These are phyloP conservation scores for Pygocentrus nattereri DNA, from an alignment of 2,797 vertebrate genomes.

Conservation along the genomic window DNA sequence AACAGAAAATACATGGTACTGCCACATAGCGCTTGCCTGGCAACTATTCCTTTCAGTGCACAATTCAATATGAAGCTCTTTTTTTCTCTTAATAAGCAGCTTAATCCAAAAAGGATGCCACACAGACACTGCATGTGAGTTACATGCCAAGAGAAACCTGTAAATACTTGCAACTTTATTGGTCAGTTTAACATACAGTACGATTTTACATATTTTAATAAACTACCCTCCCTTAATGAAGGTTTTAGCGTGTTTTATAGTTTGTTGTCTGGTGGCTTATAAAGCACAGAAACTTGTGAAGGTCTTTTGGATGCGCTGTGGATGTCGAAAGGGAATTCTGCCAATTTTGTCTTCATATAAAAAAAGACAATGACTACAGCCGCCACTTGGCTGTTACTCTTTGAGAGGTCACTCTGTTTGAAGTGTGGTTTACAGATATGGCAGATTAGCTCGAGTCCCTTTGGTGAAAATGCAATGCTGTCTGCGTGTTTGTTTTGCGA, in stretches of 20 bases:
- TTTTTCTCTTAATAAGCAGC: constrained; percentile 54
- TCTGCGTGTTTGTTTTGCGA: constrained; percentile 42
- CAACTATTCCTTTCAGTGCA: constrained; percentile 57
- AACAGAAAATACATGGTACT: constrained; percentile 72
- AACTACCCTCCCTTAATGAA: constrained; percentile 55
- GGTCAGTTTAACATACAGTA: constrained; percentile 63
- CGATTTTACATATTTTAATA: constrained; percentile 66
- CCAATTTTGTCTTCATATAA: background rate
- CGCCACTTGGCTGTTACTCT: background rate
- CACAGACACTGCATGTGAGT: constrained; percentile 61
- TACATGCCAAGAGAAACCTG: constrained; percentile 71
- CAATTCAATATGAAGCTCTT: constrained; percentile 66
- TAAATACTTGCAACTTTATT: constrained; percentile 74
- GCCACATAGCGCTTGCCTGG: constrained; percentile 55
- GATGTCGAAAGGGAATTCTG: constrained; percentile 16
- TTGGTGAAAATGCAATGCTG: constrained; percentile 12
- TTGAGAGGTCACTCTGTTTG: constrained; percentile 1
- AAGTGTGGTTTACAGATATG: constrained; percentile 26
- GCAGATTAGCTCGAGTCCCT: constrained; percentile 12
- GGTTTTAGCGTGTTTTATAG: constrained; percentile 60
- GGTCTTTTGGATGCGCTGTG: constrained; percentile 16
- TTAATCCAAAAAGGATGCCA: constrained; percentile 46
- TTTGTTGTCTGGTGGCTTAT: constrained; percentile 36
- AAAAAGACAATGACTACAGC: background rate
- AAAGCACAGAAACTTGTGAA: constrained; percentile 31